Conservation (phyloP, 2,113 vertebrate genomes). For the Scopus umbretta region DNA sequence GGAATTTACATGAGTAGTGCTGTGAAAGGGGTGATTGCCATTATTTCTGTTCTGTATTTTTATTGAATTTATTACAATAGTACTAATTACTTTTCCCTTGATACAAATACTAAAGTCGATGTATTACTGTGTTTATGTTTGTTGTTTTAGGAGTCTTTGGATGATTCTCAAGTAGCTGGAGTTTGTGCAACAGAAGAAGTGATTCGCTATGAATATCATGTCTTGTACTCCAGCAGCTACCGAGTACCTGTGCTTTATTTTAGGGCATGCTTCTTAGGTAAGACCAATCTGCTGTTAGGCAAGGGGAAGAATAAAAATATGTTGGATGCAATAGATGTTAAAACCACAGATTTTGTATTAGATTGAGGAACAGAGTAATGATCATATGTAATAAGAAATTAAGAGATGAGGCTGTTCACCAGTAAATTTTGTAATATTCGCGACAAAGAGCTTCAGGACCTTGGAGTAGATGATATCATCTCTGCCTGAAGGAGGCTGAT, state of each 20-base stretch:
- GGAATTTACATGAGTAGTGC: neutral
- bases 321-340: neutral
- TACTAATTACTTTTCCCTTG: neutral
- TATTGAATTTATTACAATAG: neutral
- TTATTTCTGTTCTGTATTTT: slow-evolving; percentile 8
- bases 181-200: slow-evolving; percentile 30
- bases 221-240: slow-evolving; percentile 90
- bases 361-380: neutral
- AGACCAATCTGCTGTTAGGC: neutral
- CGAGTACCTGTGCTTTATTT: slow-evolving; percentile 89
- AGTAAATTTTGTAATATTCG: slow-evolving; percentile 50
- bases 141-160: slow-evolving; percentile 62
- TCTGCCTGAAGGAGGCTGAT: slow-evolving; percentile 62
- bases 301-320: neutral
- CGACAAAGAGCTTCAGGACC: slow-evolving; percentile 19
- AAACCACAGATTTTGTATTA: neutral
- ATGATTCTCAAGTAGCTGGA: slow-evolving; percentile 45
- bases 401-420: slow-evolving; percentile 49
- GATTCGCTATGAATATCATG: slow-evolving; percentile 88
- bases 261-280: slow-evolving; percentile 85
- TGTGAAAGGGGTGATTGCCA: neutral
- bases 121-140: neutral
- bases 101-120: neutral
- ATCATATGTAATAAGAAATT: slow-evolving; percentile 18
- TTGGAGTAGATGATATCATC: slow-evolving; percentile 69